Percentiles rank a stretch among this genome's conserved stretches.
Evolutionary conservation across 2,797 vertebrate species (phyloP).

Genomic region (Sarcoramphus papa): DNA sequence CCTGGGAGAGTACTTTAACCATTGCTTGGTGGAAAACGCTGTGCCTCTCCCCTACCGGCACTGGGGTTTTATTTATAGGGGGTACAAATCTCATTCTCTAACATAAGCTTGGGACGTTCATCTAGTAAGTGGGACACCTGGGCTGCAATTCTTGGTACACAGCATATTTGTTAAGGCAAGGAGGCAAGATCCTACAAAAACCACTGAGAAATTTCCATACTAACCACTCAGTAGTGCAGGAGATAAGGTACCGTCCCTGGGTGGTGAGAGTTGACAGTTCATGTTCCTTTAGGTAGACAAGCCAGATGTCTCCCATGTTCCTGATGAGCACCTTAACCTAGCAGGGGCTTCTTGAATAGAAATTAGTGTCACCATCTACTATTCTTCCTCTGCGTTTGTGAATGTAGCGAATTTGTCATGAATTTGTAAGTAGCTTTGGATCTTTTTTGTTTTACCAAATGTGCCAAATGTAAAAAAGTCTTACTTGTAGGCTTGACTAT

Average conservation of each 20-base stretch:
- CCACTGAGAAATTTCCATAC: background rate
- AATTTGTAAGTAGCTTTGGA: background rate
- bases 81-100: background rate
- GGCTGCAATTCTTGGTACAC: background rate
- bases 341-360: background rate
- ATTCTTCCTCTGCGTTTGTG: background rate
- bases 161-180: background rate
- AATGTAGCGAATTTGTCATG: background rate
- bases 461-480: background rate
- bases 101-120: background rate
- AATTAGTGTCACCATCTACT: background rate
- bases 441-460: background rate
- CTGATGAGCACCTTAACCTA: background rate
- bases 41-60: background rate
- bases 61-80: background rate
- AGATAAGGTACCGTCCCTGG: background rate
- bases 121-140: background rate
- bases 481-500: background rate
- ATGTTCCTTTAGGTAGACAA: background rate
- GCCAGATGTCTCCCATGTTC: background rate
- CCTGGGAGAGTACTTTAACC: background rate
- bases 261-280: background rate
- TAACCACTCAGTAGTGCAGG: accelerated
- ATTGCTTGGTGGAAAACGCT: background rate
- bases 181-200: background rate